A percentile compares a stretch with the other conserved stretches of the same genome.
These are phyloP conservation scores for Drosophila helvetica DNA, from an alignment of 2,888 invertebrate species.

Conservation along the genomic window DNA sequence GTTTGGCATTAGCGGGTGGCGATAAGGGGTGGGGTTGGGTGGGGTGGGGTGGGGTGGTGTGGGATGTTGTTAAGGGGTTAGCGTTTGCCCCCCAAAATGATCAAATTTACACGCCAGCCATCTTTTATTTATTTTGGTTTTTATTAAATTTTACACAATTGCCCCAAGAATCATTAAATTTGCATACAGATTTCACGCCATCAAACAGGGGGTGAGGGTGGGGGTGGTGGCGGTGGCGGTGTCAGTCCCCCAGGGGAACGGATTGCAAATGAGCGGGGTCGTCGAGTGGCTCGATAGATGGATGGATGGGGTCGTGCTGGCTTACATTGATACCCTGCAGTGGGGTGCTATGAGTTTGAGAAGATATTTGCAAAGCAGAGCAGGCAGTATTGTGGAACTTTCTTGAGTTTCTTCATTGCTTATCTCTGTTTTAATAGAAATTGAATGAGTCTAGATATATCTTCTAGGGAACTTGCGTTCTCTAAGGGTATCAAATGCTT, in stretches of 20 bases:
- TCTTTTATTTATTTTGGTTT: slow-evolving; percentile 15
- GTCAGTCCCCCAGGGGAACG: slow-evolving; percentile 51
- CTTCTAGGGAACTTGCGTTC: no score
- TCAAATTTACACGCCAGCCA: background rate
- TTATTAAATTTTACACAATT: slow-evolving; percentile 45
- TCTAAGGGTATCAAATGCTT: background rate
- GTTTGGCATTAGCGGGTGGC: slow-evolving; percentile 55
- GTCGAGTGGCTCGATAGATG: background rate
- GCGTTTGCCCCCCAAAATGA: slow-evolving; percentile 12
- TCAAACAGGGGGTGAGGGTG: background rate
- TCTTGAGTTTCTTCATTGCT: background rate
- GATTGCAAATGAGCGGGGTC: slow-evolving; percentile 67
- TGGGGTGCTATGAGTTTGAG: background rate
- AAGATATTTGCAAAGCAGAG: no score
- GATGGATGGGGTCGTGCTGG: background rate
- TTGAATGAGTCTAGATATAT: background rate
- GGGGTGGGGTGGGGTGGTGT: slow-evolving; percentile 13
- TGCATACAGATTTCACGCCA: slow-evolving; percentile 56
- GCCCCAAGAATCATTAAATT: slow-evolving; percentile 54
- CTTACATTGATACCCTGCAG: background rate
- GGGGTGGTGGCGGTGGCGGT: background rate
- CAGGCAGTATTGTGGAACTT: background rate
- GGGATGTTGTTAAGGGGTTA: no score
- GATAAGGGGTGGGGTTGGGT: slow-evolving; percentile 10
- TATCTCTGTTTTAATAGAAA: no score